Evolutionary conservation across 2,113 vertebrate species (phyloP).

Genomic region (Phocoena sinus): DNA sequence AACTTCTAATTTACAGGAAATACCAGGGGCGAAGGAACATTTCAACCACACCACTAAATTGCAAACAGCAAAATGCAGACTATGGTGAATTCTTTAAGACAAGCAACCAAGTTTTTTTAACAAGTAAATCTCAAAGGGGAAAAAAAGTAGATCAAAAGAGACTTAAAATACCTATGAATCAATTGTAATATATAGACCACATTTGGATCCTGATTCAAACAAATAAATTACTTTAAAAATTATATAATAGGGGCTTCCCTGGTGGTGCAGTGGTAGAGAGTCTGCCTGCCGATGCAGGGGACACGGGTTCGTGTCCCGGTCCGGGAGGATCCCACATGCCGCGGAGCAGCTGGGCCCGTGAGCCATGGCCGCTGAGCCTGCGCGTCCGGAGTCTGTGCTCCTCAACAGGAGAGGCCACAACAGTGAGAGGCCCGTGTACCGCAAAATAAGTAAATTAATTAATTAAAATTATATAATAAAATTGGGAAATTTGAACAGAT

Average conservation of each 20-base stretch:
- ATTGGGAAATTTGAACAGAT: not conserved
- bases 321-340: too few relatives aligned
- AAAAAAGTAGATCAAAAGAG: not conserved
- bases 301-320: too few relatives aligned
- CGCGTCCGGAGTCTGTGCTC: too few relatives aligned
- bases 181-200: not conserved
- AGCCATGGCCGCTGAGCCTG: too few relatives aligned
- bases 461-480: not conserved
- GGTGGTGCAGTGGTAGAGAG: too few relatives aligned
- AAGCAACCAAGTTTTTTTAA: not conserved
- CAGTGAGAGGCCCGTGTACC: too few relatives aligned
- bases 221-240: not conserved
- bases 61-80: not conserved
- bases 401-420: too few relatives aligned
- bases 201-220: not conserved
- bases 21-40: not conserved
- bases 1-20: constrained; percentile 20
- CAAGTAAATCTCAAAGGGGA: not conserved
- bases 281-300: too few relatives aligned
- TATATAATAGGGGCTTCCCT: not conserved
- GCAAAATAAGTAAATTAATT: too few relatives aligned
- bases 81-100: not conserved
- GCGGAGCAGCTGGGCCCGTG: too few relatives aligned
- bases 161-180: not conserved
- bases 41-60: not conserved